Evolutionary conservation across 2,797 vertebrate genomes (phyloP), one percentile per base, ranked within the genome.

Genomic region (Ataeniobius toweri): DNA sequence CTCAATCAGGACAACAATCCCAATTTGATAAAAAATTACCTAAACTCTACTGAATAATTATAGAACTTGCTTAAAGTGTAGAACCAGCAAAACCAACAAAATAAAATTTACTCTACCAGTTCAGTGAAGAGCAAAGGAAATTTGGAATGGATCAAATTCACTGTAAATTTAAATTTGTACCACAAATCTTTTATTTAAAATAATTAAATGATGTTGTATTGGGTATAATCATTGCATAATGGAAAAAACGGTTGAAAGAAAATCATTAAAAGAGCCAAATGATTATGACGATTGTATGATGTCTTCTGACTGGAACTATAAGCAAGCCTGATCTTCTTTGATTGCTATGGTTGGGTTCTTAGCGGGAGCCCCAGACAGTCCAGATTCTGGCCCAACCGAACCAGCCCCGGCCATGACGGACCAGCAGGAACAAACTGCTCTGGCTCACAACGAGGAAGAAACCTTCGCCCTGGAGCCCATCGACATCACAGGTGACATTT

Each of bases 401-500:
- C 97, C 96, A 0, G 91, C 99, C 70, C 98, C 98, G 80, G 97
- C 97, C 28, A 98, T 99, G 97, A 97, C 97, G 72, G 98, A 99
- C 91, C 95, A 96, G 86, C 96, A 95, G 0, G 96, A 96, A 68
- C 98, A 99, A 87, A 99, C 98, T 77, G 99, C 98, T 0, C 95
- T 99, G 78, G 98, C 99, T 88, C 98, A 97, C 80, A 99, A 99
- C 39, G 98, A 99, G 83, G 98, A 99, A 80, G 98, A 99, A 86
- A 98, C 98, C 31, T 99, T 99, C 92, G 98, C 98, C 80, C 92
- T 99, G 91, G 98, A 99, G 83, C 98, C 98, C 65, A 99, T 99
- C 87, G 98, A 99, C 92, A 99, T 99, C 91, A 99, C 98, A 73
- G 98, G 98, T 99, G n/a, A 63, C 3, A 50, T 69, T 26, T 14